Evolutionary conservation across 30 jellyfish, hydroid and myxozoan species (phyloP).

Genomic region (Mastigias papua): DNA sequence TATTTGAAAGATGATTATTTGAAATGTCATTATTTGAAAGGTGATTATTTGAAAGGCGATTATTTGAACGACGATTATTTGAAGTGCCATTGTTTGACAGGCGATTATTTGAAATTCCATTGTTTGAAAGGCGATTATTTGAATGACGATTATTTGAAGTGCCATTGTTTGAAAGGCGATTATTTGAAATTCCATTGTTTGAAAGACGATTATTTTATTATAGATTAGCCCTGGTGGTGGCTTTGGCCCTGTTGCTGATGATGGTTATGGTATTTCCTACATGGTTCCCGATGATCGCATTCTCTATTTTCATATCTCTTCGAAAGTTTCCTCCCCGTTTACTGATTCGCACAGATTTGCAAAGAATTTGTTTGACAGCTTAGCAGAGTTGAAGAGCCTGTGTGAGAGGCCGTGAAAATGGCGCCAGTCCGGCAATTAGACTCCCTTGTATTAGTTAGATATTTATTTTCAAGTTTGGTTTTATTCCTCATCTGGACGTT

Average conservation of each 20-base stretch:
- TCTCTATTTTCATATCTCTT: conserved; percentile 91
- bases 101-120: not conserved
- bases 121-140: not conserved
- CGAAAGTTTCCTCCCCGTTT: conserved; percentile 78
- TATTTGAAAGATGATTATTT: too few species aligned
- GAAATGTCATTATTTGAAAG: too few species aligned
- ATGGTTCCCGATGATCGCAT: conserved; percentile 94
- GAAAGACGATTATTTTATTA: not conserved
- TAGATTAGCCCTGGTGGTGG: conserved; percentile 99
- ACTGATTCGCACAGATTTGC: conserved; percentile 83
- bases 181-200: not conserved
- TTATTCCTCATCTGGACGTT: too few species aligned
- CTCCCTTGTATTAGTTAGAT: too few species aligned
- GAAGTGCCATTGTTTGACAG: too few species aligned
- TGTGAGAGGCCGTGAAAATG: conserved; percentile 12
- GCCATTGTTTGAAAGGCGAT: too few species aligned
- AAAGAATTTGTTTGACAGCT: conserved; percentile 72
- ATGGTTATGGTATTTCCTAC: conserved; percentile 97
- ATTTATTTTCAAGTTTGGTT: too few species aligned
- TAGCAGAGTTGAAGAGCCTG: conserved; percentile 79
- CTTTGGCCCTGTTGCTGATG: conserved; percentile 97
- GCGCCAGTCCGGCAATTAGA: not conserved
- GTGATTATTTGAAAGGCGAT: too few species aligned
- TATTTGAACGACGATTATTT: too few species aligned
- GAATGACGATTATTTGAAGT: conserved; percentile 68